Conservation (phyloP, 2,888 invertebrate species). For the Aphodius sticticus region DNA sequence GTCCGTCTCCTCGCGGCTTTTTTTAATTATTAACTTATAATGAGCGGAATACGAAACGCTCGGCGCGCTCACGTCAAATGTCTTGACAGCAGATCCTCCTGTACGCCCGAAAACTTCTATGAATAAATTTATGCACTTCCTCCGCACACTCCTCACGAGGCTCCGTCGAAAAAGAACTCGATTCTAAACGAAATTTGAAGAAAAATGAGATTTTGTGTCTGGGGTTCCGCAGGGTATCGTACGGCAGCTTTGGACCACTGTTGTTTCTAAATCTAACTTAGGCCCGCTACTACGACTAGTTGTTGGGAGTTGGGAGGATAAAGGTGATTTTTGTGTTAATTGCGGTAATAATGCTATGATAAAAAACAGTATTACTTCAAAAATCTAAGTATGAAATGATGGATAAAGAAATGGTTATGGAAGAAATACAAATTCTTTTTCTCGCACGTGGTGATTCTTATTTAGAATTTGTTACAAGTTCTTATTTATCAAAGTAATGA, state of each 20-base stretch:
- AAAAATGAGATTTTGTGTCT: background rate
- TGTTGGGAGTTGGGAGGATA: too few species aligned
- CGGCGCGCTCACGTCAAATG: slow-evolving; percentile 36
- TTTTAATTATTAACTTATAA: slow-evolving; percentile 57
- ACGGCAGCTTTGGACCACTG: background rate
- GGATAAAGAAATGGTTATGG: too few species aligned
- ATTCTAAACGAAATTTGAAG: background rate
- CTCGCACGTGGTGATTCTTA: too few species aligned
- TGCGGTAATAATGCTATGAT: too few species aligned
- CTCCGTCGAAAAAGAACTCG: background rate
- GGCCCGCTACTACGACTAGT: too few species aligned
- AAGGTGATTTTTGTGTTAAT: too few species aligned
- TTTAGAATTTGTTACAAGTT: too few species aligned
- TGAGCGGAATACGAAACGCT: slow-evolving; percentile 54
- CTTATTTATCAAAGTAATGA: too few species aligned
- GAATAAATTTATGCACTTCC: background rate
- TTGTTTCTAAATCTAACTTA: background rate
- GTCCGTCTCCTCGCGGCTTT: slow-evolving; percentile 38
- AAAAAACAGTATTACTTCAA: too few species aligned
- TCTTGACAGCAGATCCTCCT: background rate
- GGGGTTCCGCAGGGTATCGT: background rate
- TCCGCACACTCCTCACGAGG: background rate
- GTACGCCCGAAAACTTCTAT: background rate
- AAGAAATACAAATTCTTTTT: too few species aligned
- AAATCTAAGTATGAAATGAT: too few species aligned